Conservation (phyloP, 2,797 vertebrate species). For the Manis javanica region DNA sequence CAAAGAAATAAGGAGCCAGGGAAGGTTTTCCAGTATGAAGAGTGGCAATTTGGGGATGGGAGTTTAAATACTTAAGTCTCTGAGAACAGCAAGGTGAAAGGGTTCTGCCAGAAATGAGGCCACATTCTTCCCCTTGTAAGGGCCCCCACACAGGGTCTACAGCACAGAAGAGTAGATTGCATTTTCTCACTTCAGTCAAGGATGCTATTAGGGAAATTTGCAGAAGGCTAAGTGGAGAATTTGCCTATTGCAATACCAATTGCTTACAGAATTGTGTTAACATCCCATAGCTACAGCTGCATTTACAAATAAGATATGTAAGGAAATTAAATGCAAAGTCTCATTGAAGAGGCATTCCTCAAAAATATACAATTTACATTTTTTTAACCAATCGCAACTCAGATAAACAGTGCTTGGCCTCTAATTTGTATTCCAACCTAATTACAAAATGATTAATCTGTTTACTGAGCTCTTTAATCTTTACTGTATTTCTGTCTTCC, state of each 20-base stretch:
- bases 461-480: slow-evolving; percentile 50
- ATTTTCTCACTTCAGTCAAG: slow-evolving; percentile 29
- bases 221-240: background rate
- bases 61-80: background rate
- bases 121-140: background rate
- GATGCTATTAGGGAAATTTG: slow-evolving; percentile 32
- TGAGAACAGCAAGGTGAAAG: background rate
- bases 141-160: accelerated
- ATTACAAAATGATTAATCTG: slow-evolving; percentile 59
- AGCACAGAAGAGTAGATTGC: slow-evolving; percentile 11
- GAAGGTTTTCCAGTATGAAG: background rate
- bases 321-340: slow-evolving; percentile 52
- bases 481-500: background rate
- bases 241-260: slow-evolving; percentile 11
- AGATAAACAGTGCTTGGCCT: slow-evolving; percentile 56
- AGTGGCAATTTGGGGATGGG: background rate
- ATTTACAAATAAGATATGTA: slow-evolving; percentile 46
- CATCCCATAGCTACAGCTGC: slow-evolving; percentile 10
- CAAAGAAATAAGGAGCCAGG: background rate
- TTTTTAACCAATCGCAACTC: slow-evolving; percentile 29
- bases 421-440: slow-evolving; percentile 39
- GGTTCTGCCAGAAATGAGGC: background rate
- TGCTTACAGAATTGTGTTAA: slow-evolving; percentile 52
- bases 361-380: slow-evolving; percentile 54
- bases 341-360: slow-evolving; percentile 47